Evolutionary conservation across 2,888 invertebrate genomes (phyloP), one percentile per base, ranked within the genome.

Genomic region (Xestia sexstrigata): DNA sequence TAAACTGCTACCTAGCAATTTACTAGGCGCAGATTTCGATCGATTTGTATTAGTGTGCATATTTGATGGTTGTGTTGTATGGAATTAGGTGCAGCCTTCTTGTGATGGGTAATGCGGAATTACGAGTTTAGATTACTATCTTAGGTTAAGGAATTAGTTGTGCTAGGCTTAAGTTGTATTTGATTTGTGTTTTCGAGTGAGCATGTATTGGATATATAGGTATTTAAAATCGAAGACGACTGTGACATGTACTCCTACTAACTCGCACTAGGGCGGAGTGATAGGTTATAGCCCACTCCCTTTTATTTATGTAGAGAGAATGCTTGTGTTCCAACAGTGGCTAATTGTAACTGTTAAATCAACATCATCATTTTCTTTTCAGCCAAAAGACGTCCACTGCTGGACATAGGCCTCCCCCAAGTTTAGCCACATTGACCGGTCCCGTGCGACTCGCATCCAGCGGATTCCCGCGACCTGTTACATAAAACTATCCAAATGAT

Each of bases 1-100:
- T 89, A 88, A 88, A 89, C 86, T 86, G 86, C 84, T 68, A 87
- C 77, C 78, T 85, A 84, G 86, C 88, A 89, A 91, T 91, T 91
- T 89, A 86, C 89, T 85, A 87, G 88, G 86, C 86, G 74, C 60
- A 80, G 83, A 89, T 89, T 76, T 60, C 78, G 86, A 90, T 89
- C 90, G 87, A 83, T 87, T 88, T 85, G 85, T 88, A 87, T 87
- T 86, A 83, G 62, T 66, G 60, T 45, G n/a, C 62, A 71, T 85
- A 86, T 87, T 84, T 88, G 82, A 88, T 81, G 62, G 66, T 15
- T 45, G 77, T 88, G 89, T 90, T 89, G 69, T 82, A 85, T 82
- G 75, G 84, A 81, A 90, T 89, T 87, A 88, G 90, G 88, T 90
- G 23, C 89, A 79, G 89, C 90, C 91, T 86, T 80, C 72, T 63